Conservation (phyloP, 2,797 vertebrate genomes). For the Enteromius radiatus region DNA sequence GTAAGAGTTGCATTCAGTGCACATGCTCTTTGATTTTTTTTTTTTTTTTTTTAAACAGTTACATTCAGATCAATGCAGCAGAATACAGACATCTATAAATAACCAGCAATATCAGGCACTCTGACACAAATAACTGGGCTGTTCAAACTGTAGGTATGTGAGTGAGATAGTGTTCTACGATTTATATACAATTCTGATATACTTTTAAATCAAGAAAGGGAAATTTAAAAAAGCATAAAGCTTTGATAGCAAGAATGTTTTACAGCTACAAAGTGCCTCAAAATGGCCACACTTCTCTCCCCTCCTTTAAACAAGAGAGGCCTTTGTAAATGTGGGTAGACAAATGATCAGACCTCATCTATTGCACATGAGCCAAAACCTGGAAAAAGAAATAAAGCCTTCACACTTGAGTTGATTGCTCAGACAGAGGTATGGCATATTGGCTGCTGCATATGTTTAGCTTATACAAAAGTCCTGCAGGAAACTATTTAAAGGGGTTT, state of each 20-base stretch:
- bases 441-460: constrained; percentile 39
- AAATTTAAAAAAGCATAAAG: neutral
- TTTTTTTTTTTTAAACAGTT: constrained; percentile 43
- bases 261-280: constrained; percentile 4
- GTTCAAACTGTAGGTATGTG: constrained; percentile 46
- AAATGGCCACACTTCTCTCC: neutral
- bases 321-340: neutral
- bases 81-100: constrained; percentile 62
- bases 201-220: neutral
- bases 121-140: constrained; percentile 54
- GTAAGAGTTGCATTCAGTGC: constrained; percentile 74
- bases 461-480: constrained; percentile 39
- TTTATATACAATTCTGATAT: constrained; percentile 17
- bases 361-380: constrained; percentile 37
- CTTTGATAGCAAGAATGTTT: neutral
- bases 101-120: constrained; percentile 63
- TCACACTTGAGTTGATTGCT: constrained; percentile 1
- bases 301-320: neutral
- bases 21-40: no score
- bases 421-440: constrained; percentile 30
- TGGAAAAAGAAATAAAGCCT: constrained; percentile 2
- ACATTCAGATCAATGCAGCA: constrained; percentile 70
- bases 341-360: constrained; percentile 17
- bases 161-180: constrained; percentile 13
- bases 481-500: constrained; percentile 53